Conservation (phyloP, 1,140 invertebrate genomes). For the Tetramorium simillimum region DNA sequence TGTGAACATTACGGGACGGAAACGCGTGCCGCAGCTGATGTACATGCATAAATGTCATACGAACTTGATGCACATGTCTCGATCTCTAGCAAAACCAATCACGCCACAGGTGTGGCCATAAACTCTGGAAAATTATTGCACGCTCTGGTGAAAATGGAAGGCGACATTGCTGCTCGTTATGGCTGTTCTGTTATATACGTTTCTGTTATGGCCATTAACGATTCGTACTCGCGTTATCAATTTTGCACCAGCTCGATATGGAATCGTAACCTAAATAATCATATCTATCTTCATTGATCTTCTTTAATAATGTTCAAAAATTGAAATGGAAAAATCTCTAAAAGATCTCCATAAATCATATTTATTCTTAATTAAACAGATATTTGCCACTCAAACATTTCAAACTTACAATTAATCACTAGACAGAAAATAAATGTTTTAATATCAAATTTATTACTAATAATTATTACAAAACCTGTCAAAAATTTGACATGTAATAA, state of each 20-base stretch:
- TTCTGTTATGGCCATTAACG: neutral
- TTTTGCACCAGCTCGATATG: constrained; percentile 2
- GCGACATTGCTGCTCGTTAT: constrained; percentile 19
- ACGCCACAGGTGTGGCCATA: constrained; percentile 55
- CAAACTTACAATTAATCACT: no score
- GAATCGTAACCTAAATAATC: neutral
- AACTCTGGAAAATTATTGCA: constrained; percentile 52
- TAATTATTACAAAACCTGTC: neutral
- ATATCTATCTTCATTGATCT: neutral
- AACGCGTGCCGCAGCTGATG: constrained; percentile 8
- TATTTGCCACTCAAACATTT: neutral
- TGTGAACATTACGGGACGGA: constrained; percentile 3
- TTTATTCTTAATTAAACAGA: neutral
- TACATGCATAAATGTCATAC: constrained; percentile 39
- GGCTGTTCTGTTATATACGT: constrained; percentile 18
- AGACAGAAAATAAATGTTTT: neutral
- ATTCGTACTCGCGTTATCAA: constrained; percentile 28
- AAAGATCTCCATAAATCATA: neutral
- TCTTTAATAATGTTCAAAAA: neutral
- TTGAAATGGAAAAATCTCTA: neutral
- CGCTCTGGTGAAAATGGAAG: constrained; percentile 38
- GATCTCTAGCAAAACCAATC: constrained; percentile 52
- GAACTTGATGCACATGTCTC: constrained; percentile 38
- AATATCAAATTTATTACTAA: neutral
- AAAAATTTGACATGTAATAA: neutral